These are phyloP conservation scores for Amniataba percoides DNA, from an alignment of 2,797 vertebrate species.

Conservation along the genomic window DNA sequence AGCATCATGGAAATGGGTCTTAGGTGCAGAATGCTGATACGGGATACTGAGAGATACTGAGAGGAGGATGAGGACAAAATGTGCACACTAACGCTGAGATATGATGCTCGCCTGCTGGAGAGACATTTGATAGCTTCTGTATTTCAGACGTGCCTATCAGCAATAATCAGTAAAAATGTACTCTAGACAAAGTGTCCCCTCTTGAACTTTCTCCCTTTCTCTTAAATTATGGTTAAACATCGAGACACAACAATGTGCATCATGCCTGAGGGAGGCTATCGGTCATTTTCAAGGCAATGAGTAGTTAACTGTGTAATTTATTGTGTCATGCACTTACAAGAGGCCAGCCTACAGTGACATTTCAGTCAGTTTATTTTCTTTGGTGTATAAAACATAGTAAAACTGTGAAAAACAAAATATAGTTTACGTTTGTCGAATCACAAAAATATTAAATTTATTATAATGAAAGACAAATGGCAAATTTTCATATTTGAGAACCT, in stretches of 20 bases:
- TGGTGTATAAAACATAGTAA: too few relatives aligned
- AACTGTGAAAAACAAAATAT: too few relatives aligned
- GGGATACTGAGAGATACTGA: conserved; percentile 61
- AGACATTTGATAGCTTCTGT: conserved; percentile 51
- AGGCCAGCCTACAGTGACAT: background rate
- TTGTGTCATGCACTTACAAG: background rate
- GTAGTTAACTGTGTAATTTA: background rate
- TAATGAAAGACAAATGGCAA: too few relatives aligned
- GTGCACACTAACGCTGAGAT: conserved; percentile 43
- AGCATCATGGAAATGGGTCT: conserved; percentile 37
- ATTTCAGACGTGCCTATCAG: conserved; percentile 24
- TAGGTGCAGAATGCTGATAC: conserved; percentile 47
- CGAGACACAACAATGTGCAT: background rate
- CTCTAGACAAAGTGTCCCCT: background rate
- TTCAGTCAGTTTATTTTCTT: too few relatives aligned
- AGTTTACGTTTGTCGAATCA: too few relatives aligned
- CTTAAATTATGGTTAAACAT: background rate
- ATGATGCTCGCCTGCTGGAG: conserved; percentile 14
- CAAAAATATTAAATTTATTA: too few relatives aligned
- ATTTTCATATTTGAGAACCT: too few relatives aligned
- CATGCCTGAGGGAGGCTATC: background rate
- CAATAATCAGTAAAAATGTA: background rate
- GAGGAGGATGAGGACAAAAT: conserved; percentile 48
- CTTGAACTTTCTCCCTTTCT: background rate
- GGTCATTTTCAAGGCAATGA: background rate